These are phyloP conservation scores for Chamaedrilus cognettii DNA, from an alignment of 2,888 invertebrate genomes.

Conservation along the genomic window DNA sequence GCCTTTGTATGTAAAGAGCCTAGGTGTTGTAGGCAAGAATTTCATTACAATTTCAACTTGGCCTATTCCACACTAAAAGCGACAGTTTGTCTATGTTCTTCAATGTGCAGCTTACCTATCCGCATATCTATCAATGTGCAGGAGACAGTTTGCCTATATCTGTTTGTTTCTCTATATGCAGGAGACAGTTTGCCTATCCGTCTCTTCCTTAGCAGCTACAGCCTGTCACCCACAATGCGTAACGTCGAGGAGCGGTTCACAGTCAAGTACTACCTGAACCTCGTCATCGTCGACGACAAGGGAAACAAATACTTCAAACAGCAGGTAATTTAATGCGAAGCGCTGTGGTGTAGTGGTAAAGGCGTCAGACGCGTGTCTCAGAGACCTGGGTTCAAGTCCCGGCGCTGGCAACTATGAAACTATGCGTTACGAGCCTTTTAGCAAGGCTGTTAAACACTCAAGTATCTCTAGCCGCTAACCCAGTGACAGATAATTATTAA, in stretches of 20 bases:
- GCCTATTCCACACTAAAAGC: no score
- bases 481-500: no score
- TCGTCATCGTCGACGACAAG: slow-evolving; percentile 20
- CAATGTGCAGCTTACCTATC: no score
- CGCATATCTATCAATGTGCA: not conserved
- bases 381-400: no score
- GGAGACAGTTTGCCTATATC: slow-evolving; percentile 1
- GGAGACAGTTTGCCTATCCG: slow-evolving; percentile 18
- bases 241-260: slow-evolving; percentile 20
- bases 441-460: no score
- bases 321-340: slow-evolving; percentile 15
- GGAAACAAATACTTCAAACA: slow-evolving; percentile 16
- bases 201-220: slow-evolving; percentile 3
- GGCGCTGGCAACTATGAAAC: no score
- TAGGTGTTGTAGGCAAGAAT: no score
- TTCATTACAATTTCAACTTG: no score
- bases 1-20: no score
- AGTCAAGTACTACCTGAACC: slow-evolving; percentile 22
- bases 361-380: no score
- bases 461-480: no score
- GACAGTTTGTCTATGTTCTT: not conserved
- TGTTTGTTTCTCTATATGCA: not conserved
- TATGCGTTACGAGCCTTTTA: no score
- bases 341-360: not conserved
- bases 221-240: slow-evolving; percentile 8